These are phyloP conservation scores for Melanotaenia trifasciata DNA, from an alignment of 2,797 vertebrate species.

Conservation along the genomic window DNA sequence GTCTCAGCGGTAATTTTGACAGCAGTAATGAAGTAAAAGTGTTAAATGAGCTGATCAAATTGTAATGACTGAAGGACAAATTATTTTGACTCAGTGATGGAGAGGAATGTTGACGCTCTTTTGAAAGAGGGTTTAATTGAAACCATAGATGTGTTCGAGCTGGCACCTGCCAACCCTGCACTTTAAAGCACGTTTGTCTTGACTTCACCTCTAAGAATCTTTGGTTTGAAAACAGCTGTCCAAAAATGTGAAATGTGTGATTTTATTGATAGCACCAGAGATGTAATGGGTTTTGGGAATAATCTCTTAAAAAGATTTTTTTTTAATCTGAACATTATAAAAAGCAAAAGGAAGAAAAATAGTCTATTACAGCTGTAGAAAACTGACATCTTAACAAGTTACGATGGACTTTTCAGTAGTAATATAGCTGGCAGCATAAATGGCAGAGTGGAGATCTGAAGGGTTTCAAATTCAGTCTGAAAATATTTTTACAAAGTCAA, in stretches of 20 bases:
- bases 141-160: not conserved
- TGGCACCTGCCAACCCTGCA: too few species aligned
- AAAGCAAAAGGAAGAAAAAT: too few species aligned
- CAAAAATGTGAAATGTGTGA: too few species aligned
- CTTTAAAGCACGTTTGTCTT: not conserved
- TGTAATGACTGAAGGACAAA: not conserved
- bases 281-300: too few species aligned
- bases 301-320: too few species aligned
- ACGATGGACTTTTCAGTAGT: not conserved
- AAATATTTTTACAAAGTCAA: too few species aligned
- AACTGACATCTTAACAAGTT: not conserved
- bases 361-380: not conserved
- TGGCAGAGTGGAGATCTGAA: not conserved
- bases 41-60: not conserved
- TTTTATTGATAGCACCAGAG: too few species aligned
- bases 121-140: not conserved
- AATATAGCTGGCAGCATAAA: not conserved
- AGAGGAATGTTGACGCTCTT: not conserved
- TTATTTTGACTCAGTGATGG: not conserved
- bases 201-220: not conserved
- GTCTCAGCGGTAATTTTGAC: not conserved
- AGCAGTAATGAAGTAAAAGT: not conserved
- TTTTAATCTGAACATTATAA: too few species aligned
- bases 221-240: not conserved
- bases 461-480: too few species aligned